Conservation (phyloP, 2,797 vertebrate species). For the Xenentodon cancila region DNA sequence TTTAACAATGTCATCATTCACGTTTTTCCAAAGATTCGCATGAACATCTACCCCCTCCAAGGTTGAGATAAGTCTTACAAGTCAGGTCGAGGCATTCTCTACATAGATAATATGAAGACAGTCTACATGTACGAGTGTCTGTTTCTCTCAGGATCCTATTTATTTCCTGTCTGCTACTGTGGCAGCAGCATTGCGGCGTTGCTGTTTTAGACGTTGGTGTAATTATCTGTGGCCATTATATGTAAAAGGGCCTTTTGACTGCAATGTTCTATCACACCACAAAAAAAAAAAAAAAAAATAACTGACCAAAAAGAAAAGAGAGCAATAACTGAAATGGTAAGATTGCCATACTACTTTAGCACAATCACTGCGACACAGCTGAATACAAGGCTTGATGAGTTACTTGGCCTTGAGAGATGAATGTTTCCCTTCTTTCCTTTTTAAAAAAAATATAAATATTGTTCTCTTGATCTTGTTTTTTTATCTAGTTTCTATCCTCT, state of each 20-base stretch:
- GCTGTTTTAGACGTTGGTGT: conserved; percentile 53
- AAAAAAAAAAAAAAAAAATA: conserved; percentile 56
- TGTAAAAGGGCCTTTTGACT: conserved; percentile 65
- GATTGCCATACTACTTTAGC: conserved; percentile 63
- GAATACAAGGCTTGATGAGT: conserved; percentile 29
- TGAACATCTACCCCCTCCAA: conserved; percentile 38
- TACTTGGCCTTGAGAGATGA: conserved; percentile 54
- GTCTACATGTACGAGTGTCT: conserved; percentile 59
- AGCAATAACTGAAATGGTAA: conserved; percentile 72
- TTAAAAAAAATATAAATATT: neutral
- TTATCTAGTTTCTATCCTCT: conserved; percentile 24
- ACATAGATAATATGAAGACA: conserved; percentile 53
- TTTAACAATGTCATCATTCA: conserved; percentile 46
- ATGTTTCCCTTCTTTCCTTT: conserved; percentile 48
- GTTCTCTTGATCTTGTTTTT: conserved; percentile 2
- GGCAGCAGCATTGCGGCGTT: conserved; percentile 53
- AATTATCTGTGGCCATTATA: conserved; percentile 53
- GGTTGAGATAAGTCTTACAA: conserved; percentile 50
- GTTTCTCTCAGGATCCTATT: conserved; percentile 81
- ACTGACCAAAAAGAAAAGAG: conserved; percentile 74
- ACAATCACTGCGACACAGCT: conserved; percentile 73
- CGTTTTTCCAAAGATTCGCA: conserved; percentile 72
- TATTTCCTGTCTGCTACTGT: conserved; percentile 72
- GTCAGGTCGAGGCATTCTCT: conserved; percentile 54
- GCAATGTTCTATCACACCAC: conserved; percentile 62